These are phyloP conservation scores for Iphiclides podalirius DNA, from an alignment of 2,888 invertebrate genomes.

Conservation along the genomic window DNA sequence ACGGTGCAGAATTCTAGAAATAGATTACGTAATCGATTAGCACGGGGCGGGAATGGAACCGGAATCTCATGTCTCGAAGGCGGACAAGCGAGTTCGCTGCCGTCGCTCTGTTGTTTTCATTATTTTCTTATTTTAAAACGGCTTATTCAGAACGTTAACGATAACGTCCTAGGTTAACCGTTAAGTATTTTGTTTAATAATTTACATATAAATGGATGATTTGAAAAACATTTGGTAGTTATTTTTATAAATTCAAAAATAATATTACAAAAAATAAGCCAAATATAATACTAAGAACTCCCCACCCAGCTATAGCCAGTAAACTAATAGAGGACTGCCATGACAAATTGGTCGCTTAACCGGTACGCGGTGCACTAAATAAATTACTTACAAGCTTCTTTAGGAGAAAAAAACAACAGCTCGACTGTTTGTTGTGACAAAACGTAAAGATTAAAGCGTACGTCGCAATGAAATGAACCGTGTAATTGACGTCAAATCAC, in stretches of 20 bases:
- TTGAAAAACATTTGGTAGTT: too few relatives aligned
- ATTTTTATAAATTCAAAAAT: too few relatives aligned
- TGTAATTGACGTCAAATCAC: slow-evolving; percentile 30
- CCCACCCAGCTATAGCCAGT: slow-evolving; percentile 35
- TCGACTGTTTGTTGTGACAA: slow-evolving; percentile 36
- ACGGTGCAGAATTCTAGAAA: neutral
- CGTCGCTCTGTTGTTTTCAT: neutral
- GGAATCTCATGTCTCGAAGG: neutral
- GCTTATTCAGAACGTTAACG: too few relatives aligned
- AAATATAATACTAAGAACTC: too few relatives aligned
- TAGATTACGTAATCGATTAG: neutral
- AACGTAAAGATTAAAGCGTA: slow-evolving; percentile 31
- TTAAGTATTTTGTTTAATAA: too few relatives aligned
- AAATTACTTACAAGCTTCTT: slow-evolving; percentile 49
- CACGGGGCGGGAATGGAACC: neutral
- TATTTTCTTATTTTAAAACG: too few relatives aligned
- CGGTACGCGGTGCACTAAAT: slow-evolving; percentile 53
- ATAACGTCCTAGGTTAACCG: too few relatives aligned
- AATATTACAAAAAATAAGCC: too few relatives aligned
- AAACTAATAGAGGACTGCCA: slow-evolving; percentile 58
- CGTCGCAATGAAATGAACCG: slow-evolving; percentile 30
- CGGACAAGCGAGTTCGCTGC: neutral
- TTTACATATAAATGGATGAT: too few relatives aligned
- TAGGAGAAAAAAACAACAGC: slow-evolving; percentile 40
- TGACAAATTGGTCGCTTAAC: slow-evolving; percentile 63